Base-by-base conservation (phyloP, 2,797 vertebrate genomes). In the Sciurus carolinensis region DNA sequence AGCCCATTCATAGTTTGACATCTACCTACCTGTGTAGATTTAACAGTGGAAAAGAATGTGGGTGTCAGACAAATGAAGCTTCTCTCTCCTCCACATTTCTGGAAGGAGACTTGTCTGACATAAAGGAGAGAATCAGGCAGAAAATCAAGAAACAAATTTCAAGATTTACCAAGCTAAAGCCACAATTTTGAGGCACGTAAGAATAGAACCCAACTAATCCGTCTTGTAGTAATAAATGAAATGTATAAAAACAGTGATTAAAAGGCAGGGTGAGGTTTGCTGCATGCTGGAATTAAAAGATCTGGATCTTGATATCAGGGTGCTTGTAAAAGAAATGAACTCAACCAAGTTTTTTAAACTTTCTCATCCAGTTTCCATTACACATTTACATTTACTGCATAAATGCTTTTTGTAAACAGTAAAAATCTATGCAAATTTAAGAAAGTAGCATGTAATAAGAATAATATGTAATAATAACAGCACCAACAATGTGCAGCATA, bases 111-210 rank as follows among this genome's bases (percentile, higher is more conserved):
- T 47, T 91, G 17, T 69, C 75, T 96, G 83, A 83, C 33, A 42
- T n/a, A 76, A 86, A 79, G 36, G 71, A 91, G 28, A 94, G 69
- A 96, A 67, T 84, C 57, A 73, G 81, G 71, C 66, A 94, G 79
- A 83, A 91, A 88, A 71, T 85, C 36, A 86, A 90, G 83, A 90
- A 93, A 87, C 14, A 69, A 73, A 28, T 94, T 90, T 89, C 33
- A 82, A 94, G 62, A 86, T 84, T 93, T 90, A 73, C 50, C 47
- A 47, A 92, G 57, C 76, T 83, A 88, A 94, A 94, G n/a, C 28
- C 88, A 42, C 57, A 90, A 26, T 52, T 84, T 86, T 81, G 87
- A 95, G 47, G 59, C 59, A 95, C 42, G 72, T 30, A 87, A 92
- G 79, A 52, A 75, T 89, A 94, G 90, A 95, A 90, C 22, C 69